These are phyloP conservation scores for Digitonthophagus gazella DNA, from an alignment of 2,888 invertebrate genomes.

Conservation along the genomic window DNA sequence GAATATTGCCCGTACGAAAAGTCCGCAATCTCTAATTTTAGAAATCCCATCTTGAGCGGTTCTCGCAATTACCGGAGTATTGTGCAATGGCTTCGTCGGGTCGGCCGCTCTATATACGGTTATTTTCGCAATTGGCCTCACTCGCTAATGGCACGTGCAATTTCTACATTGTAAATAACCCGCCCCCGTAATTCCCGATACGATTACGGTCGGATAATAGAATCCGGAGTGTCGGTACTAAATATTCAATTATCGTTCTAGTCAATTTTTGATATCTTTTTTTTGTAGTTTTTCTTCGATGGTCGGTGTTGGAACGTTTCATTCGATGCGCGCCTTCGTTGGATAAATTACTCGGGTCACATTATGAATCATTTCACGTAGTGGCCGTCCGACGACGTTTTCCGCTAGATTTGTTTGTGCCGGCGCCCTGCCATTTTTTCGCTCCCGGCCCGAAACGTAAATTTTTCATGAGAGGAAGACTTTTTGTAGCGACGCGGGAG, in stretches of 20 bases:
- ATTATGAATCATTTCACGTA: conserved; percentile 16
- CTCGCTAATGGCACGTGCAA: background rate
- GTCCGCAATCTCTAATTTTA: background rate
- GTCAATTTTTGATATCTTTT: background rate
- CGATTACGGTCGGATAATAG: background rate
- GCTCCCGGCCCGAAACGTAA: conserved; percentile 11
- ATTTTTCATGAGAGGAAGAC: conserved; percentile 12
- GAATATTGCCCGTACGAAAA: background rate
- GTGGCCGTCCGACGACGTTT: conserved; percentile 8
- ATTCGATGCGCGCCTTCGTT: background rate
- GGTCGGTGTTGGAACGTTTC: background rate
- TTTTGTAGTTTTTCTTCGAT: background rate
- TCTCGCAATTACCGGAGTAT: background rate
- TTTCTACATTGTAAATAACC: background rate
- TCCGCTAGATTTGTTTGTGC: conserved; percentile 15
- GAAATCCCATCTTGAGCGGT: background rate
- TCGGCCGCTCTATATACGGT: background rate
- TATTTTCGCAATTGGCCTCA: background rate
- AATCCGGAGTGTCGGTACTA: background rate
- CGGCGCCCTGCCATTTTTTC: conserved; percentile 6
- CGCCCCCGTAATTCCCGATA: background rate
- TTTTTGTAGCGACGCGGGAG: conserved; percentile 9
- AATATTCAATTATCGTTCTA: background rate
- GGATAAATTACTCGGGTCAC: background rate
- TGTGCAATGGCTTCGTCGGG: background rate